Base-by-base conservation (phyloP, 2,113 vertebrate genomes). In the Proterorhinus semilunaris region DNA sequence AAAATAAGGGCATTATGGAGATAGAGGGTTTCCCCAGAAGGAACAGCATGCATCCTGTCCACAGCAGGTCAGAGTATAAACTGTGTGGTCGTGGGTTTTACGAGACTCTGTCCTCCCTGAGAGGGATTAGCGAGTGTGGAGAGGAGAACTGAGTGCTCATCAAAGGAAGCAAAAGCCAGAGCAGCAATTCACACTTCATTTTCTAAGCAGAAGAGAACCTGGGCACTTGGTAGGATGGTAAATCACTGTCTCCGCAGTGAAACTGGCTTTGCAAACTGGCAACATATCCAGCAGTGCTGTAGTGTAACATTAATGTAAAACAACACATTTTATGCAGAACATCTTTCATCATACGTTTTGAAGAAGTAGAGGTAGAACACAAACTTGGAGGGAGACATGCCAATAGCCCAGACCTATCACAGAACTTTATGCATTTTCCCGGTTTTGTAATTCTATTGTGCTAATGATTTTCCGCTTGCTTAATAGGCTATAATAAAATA, bases 61-160 rank as follows among this genome's bases (percentile, higher is more conserved):
- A 76, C 65, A 54, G 72, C 8, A 13, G 84, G 80, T 85, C 84
- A 77, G 59, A 0, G 48, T 74, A 49, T 0, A 45, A 73, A 75
- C 68, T 88, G 81, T 88, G 87, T 88, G 83, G 82, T 81, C 78
- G 55, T 62, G 58, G 8, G 72, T 86, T 90, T 88, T 89, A 90
- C 68, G 76, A 84, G 80, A 79, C 68, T 84, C 81, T 81, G 50
- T 68, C 17, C 75, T 86, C 85, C 85, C 71, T 81, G 80, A 88
- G 86, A 75, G 83, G 79, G 72, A 86, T 86, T 77, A 90, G 75
- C 77, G 50, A 71, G 66, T 63, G 79, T 71, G 65, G 16, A 76
- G 69, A 85, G 42, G 17, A 75, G 77, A 82, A 64, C 64, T 81
- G 82, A 89, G 86, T 88, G 87, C 83, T 83, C 87, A 87, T 90